Conservation (phyloP, 2,797 vertebrate species). For the Phalanger gymnotis region DNA sequence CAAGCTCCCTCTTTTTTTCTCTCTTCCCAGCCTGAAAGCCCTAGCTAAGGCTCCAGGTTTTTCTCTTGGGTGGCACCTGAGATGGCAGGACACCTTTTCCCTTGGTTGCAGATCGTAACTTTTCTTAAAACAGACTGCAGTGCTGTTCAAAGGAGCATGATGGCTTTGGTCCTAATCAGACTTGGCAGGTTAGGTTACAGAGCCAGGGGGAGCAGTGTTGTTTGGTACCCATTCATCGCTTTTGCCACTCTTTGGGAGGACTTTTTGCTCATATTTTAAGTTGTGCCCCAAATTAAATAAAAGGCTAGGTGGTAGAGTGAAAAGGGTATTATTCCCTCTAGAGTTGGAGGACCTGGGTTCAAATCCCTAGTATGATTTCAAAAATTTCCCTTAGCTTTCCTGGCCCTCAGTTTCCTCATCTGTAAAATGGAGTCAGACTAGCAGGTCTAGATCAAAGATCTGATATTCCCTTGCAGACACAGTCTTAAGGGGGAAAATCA, state of each 20-base stretch:
- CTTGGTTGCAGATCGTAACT: not conserved
- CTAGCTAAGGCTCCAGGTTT: not conserved
- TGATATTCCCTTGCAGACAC: not conserved
- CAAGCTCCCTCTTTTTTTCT: not conserved
- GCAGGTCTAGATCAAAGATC: not conserved
- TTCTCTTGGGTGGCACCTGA: not conserved
- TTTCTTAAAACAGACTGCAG: not conserved
- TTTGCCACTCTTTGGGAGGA: not conserved
- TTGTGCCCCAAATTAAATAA: not conserved
- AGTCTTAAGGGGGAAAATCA: not conserved
- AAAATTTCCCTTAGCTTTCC: not conserved
- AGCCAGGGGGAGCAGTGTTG: not conserved
- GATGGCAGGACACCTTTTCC: not conserved
- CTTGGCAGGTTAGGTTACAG: not conserved
- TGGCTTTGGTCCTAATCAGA: conserved; percentile 4
- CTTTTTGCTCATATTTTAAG: not conserved
- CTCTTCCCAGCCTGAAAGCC: not conserved
- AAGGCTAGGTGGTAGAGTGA: not conserved
- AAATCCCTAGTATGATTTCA: not conserved
- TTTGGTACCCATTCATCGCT: not conserved
- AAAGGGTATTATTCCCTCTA: not conserved
- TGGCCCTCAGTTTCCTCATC: not conserved
- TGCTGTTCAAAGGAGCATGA: not conserved
- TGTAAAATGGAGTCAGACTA: not conserved
- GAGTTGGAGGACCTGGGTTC: not conserved